Evolutionary conservation across 2,797 vertebrate species (phyloP).

Genomic region (Lemur catta): DNA sequence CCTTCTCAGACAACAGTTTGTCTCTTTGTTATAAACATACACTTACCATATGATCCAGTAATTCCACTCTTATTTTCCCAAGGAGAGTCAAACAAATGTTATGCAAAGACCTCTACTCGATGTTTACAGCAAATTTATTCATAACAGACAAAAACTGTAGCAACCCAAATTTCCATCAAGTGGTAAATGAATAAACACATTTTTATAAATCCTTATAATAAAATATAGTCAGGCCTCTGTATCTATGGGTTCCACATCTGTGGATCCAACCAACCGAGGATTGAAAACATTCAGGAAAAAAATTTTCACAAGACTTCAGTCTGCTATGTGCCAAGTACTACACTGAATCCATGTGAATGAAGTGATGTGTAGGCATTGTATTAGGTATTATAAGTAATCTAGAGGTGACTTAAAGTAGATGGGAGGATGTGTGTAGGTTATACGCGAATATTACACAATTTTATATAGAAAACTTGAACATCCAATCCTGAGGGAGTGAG

Average conservation of each 20-base stretch:
- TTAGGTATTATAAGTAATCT: background rate
- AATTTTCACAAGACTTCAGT: background rate
- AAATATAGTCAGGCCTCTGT: background rate
- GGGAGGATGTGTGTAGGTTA: no score
- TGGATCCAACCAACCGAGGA: background rate
- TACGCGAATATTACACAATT: no score
- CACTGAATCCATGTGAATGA: background rate
- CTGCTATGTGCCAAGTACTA: background rate
- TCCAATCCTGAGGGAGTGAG: no score
- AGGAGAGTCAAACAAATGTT: background rate
- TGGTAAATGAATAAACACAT: background rate
- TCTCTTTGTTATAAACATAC: background rate
- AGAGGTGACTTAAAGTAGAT: no score
- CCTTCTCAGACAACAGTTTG: background rate
- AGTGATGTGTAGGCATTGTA: background rate
- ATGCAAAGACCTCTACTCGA: background rate
- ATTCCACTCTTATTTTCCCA: background rate
- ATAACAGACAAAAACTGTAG: no score
- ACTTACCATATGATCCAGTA: background rate
- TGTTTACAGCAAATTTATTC: no score
- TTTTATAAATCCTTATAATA: background rate
- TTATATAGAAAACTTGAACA: no score
- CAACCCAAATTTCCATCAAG: no score
- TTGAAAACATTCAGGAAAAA: background rate
- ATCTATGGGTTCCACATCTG: background rate